phyloP scores from a whole-genome alignment of 2,113 vertebrate species.

The Gymnorhina tibicen region DNA sequence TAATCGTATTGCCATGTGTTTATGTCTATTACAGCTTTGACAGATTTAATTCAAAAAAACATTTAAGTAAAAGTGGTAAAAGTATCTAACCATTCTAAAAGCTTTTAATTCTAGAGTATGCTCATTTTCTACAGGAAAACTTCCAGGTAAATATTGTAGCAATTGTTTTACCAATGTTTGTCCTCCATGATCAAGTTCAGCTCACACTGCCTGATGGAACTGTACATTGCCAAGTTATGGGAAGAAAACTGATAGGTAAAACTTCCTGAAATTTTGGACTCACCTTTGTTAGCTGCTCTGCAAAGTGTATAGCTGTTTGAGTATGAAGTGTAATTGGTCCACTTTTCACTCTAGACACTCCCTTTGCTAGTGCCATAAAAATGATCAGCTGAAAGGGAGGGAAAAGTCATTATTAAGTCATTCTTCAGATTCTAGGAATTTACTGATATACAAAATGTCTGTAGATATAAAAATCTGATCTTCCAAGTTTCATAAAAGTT shows the following conservation, averaged over 20 bases:
- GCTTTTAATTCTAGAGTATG: neutral
- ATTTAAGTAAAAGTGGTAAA: neutral
- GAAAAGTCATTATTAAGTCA: neutral
- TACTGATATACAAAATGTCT: neutral
- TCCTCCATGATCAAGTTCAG: neutral
- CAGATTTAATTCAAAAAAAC: neutral
- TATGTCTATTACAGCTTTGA: neutral
- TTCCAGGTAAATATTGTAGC: neutral
- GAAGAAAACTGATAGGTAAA: neutral
- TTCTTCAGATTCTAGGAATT: neutral
- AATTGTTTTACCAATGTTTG: neutral
- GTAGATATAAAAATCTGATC: neutral
- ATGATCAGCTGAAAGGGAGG: conserved; percentile 83
- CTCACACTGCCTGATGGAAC: neutral
- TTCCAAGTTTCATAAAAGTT: neutral
- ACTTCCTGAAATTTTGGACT: neutral
- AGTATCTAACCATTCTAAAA: neutral
- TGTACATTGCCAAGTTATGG: neutral
- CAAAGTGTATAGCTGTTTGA: conserved; percentile 92
- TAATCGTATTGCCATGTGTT: neutral
- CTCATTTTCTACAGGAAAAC: neutral
- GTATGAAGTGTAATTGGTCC: conserved; percentile 93
- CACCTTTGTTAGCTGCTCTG: conserved; percentile 90
- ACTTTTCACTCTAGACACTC: conserved; percentile 87
- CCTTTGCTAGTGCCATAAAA: conserved; percentile 95